Evolutionary conservation across 2,797 vertebrate species (phyloP), one percentile per base, ranked within the genome.

Genomic region (Sternarchorhynchus goeldii): DNA sequence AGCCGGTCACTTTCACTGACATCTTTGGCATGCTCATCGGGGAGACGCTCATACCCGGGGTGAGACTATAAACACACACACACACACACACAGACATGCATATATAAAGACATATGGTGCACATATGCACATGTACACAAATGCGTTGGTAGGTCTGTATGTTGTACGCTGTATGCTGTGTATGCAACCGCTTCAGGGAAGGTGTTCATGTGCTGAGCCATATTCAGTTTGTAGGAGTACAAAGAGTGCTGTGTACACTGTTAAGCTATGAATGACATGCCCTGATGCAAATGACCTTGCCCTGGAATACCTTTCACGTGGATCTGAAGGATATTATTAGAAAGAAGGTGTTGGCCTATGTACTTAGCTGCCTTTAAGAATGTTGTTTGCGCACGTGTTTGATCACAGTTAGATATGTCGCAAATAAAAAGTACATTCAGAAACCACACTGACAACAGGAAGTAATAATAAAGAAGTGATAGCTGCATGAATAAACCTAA

Each of bases 21-120:
- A 92, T 99, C 85, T 99, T 99, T 2, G 97, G 97, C 73, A 98
- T 99, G 97, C 91, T 99, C 53, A 99, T 99, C 76, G 98, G 97
- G 87, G 98, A 99, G 90, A 99, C 98, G 0, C 95, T 99, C 7
- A 93, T 99, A 83, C 95, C 94, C 2, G 89, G 94, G 79, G 98
- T 99, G 92, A 94, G 96, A 34, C 32, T 67, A 4, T 45, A 39
- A 2, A 10, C 39, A 39, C 18, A 14, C 32, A 58, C 64, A 67
- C 14, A 29, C 14, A 56, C 1, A 58, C 59, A 20, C 31, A 56
- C 2, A 57, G 32, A 31, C 41, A 55, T 70, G 2, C 41, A 2
- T 25, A 25, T 25, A 25, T 25, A 25, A 25, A 25, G 25, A 25
- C 25, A 25, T 25, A 25, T 25, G 1, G 25, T 25, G 25, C 25